phyloP scores from a whole-genome alignment of 2,888 invertebrate species.

The Idaea aversata region DNA sequence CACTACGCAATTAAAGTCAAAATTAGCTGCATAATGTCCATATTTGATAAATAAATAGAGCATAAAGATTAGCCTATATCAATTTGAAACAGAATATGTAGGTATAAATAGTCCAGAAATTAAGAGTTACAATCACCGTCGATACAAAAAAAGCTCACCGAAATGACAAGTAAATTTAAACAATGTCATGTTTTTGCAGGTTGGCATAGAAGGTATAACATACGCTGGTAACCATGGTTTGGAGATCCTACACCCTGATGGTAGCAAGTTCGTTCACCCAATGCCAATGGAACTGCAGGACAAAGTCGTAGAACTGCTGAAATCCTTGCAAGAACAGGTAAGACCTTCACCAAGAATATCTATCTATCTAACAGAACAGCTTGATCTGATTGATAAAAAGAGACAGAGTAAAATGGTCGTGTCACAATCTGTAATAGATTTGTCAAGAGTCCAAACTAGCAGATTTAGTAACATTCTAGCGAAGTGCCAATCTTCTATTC shows the following conservation, averaged over 20 bases:
- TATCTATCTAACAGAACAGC: too few species aligned
- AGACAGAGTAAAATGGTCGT: too few species aligned
- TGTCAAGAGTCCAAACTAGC: too few species aligned
- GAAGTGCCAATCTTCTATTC: not conserved
- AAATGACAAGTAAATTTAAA: not conserved
- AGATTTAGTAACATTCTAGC: not conserved
- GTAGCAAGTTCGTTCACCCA: conserved; percentile 93
- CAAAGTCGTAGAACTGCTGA: conserved; percentile 88
- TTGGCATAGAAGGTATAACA: conserved; percentile 93
- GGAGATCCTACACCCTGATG: conserved; percentile 94
- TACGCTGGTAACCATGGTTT: conserved; percentile 95
- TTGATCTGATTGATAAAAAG: too few species aligned
- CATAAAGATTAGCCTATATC: not conserved
- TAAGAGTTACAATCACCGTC: too few species aligned
- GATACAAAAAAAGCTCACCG: too few species aligned
- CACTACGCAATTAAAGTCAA: not conserved
- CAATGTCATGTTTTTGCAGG: conserved; percentile 54
- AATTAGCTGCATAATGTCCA: not conserved
- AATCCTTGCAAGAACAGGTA: conserved; percentile 90
- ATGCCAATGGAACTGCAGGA: conserved; percentile 92
- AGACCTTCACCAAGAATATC: conserved; percentile 4
- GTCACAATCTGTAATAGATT: too few species aligned
- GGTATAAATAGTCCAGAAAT: too few species aligned
- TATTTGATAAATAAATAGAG: conserved; percentile 13
- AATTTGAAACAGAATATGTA: not conserved